Base-by-base conservation (phyloP, 2,113 vertebrate genomes). In the Delphinus delphis region DNA sequence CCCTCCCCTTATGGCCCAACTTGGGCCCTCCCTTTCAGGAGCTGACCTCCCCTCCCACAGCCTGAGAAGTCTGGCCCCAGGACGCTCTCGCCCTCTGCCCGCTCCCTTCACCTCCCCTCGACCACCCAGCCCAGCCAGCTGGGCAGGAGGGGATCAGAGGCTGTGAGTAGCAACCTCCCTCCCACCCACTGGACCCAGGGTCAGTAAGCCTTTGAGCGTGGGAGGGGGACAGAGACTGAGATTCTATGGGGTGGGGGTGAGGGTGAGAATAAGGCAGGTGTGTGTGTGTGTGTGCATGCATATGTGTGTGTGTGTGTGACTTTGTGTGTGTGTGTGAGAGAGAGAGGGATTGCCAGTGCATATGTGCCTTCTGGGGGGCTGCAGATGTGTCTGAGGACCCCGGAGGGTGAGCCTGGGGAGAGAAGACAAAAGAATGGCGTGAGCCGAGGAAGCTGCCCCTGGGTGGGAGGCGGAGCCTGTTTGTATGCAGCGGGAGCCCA, bases 91-190 rank as follows among this genome's bases (percentile, higher is more conserved):
- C 62, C 79, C 86, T 90, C 95, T 50, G 77, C 67, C 67, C 85
- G 53, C 60, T 63, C 58, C 76, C 87, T 50, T 87, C 83, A 50
- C 87, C 21, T 36, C 58, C 87, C 92, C 23, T 17, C 2, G 31
- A 95, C 95, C 96, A 94, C 92, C 97, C 95, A 88, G 83, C 50
- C 93, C 90, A 92, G 95, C 96, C 93, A 96, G 95, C 92, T 88
- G 94, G 65, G 68, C 50, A 2, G 76, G 74, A 97, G 41, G 88
- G 89, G 41, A 87, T 92, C 96, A 90, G 68, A 80, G 62, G 31
- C 82, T 89, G 86, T 21, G 5, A 82, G n/a, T 90, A 18, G 83
- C 90, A 60, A 18, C n/a, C 81, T n/a, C 73, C 73, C 55, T 36
- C 93, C 91, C 65, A 2, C 82, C 95, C 92, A 93, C 94, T 62